Evolutionary conservation across 1,140 invertebrate genomes (phyloP).

Genomic region (Brachionus koreanus): DNA sequence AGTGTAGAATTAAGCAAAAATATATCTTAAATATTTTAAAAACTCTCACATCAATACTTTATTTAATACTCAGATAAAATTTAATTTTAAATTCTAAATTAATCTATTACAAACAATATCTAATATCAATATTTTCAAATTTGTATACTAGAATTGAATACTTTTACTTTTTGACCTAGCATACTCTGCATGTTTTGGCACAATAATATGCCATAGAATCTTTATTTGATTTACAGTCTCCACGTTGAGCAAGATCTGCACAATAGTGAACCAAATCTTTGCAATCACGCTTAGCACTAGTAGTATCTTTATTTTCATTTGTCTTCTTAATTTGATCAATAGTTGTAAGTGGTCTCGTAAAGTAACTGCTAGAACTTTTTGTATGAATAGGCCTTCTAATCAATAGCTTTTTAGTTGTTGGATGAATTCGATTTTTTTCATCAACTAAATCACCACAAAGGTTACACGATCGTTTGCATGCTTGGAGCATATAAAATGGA

Average conservation of each 20-base stretch:
- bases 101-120: neutral
- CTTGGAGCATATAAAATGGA: constrained; percentile 35
- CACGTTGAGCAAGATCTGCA: constrained; percentile 12
- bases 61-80: too few relatives aligned
- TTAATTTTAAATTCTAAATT: too few relatives aligned
- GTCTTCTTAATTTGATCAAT: neutral
- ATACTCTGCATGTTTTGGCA: neutral
- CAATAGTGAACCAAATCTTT: constrained; percentile 26
- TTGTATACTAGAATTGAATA: neutral
- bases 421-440: constrained; percentile 16
- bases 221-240: constrained; percentile 9
- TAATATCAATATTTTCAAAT: neutral
- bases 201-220: constrained; percentile 16
- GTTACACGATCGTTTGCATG: constrained; percentile 37
- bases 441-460: constrained; percentile 14
- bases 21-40: too few relatives aligned
- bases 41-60: neutral
- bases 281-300: neutral
- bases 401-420: constrained; percentile 13
- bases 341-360: neutral
- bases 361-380: neutral
- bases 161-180: neutral
- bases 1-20: too few relatives aligned
- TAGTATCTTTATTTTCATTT: neutral
- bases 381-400: neutral